phyloP scores from a whole-genome alignment of 2,113 vertebrate genomes.

The Madoqua kirkii region DNA sequence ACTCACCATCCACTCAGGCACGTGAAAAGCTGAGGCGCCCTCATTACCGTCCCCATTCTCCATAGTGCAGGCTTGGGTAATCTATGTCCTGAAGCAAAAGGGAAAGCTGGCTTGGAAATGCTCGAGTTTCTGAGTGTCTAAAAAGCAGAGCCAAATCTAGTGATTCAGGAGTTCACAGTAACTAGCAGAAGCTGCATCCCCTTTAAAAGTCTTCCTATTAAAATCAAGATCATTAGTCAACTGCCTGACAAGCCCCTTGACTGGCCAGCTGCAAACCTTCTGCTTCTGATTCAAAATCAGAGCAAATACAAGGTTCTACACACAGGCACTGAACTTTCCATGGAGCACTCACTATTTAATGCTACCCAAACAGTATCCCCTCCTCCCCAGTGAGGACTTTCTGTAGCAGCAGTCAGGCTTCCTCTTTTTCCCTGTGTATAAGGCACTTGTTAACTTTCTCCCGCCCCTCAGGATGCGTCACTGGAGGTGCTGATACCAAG shows the following conservation, averaged over 20 bases:
- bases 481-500: background rate
- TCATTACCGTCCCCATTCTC: constrained; percentile 74
- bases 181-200: background rate
- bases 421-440: background rate
- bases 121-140: background rate
- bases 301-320: background rate
- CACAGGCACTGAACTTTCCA: background rate
- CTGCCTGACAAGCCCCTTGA: background rate
- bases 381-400: background rate
- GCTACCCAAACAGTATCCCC: background rate
- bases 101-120: constrained; percentile 38
- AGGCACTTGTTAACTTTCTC: background rate
- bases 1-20: constrained; percentile 86
- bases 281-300: background rate
- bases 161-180: background rate
- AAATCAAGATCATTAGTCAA: background rate
- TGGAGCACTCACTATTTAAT: background rate
- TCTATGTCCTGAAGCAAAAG: constrained; percentile 27
- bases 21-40: constrained; percentile 76
- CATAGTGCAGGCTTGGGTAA: constrained; percentile 35
- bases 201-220: background rate
- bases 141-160: background rate
- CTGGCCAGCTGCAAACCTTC: background rate
- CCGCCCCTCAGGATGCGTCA: background rate
- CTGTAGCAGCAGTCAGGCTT: background rate